Base-by-base conservation (phyloP, 2,888 invertebrate species). In the Invenusta paracnida region DNA sequence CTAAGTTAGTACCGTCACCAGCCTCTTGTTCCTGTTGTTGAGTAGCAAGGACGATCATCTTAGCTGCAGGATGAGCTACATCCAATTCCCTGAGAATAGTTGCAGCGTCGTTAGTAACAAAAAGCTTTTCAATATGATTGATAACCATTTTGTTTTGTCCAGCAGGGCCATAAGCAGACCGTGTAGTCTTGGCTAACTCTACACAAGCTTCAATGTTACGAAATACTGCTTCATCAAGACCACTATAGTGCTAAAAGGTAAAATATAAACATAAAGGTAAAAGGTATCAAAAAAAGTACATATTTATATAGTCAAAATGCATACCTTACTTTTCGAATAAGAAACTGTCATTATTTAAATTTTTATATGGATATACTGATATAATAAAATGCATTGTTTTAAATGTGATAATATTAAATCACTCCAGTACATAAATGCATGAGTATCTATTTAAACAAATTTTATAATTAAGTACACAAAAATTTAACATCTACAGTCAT, bases 11-110 rank as follows among this genome's bases (percentile, higher is more conserved):
- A 86, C 98, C 98, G 93, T 99, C 99, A 1, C 99, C 99, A 87
- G 97, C 95, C 93, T 98, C 98, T 87, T 96, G 94, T 92, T 99
- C 98, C 92, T 99, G 98, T 95, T 98, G 98, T 92, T 98, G 95
- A 88, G 97, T 96, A 23, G 96, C 98, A 90, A 98, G 93, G 0
- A 98, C 96, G 93, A 99, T 94, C 88, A 99, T 93, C 91, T 96
- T 97, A 2, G 97, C 99, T 67, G 98, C 99, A 67, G 99, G 99
- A 92, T 99, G 99, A 91, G 98, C 97, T 29, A 99, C 93, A 93
- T 98, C 97, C 79, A 98, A 92, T 91, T 98, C 97, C 88, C 95
- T 94, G 89, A 99, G 95, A 87, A 99, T 98, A 0, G 99, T 99
- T 0, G 97, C 98, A 28, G 98, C 99, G 93, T 99, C 99, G 91